Conservation (phyloP, 1,140 invertebrate species). For the Babylonia areolata region DNA sequence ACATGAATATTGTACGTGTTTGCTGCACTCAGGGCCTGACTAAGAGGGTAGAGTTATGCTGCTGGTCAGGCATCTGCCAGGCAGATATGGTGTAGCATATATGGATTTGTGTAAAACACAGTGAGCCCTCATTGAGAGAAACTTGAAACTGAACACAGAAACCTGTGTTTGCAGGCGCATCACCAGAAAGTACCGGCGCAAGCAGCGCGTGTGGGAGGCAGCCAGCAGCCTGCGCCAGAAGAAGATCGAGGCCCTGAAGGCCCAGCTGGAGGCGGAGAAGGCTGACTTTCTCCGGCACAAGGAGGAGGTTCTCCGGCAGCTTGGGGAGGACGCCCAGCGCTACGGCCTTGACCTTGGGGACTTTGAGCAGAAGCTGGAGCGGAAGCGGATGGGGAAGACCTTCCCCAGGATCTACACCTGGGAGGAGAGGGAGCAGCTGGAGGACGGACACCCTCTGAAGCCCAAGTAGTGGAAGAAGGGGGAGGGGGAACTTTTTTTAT, state of each 20-base stretch:
- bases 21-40: too few species aligned
- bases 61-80: too few species aligned
- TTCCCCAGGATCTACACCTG: conserved; percentile 19
- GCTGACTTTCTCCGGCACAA: conserved; percentile 82
- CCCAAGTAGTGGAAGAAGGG: background rate
- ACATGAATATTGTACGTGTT: too few species aligned
- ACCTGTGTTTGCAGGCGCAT: conserved; percentile 5
- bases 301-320: conserved; percentile 80
- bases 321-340: conserved; percentile 83
- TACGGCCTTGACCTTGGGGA: conserved; percentile 78
- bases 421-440: conserved; percentile 21
- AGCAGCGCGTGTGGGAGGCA: conserved; percentile 80
- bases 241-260: conserved; percentile 82
- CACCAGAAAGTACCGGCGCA: conserved; percentile 77
- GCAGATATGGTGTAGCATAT: too few species aligned
- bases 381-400: conserved; percentile 27
- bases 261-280: conserved; percentile 81
- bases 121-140: background rate
- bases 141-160: background rate
- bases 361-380: conserved; percentile 39
- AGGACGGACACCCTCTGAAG: background rate
- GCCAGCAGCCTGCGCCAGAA: conserved; percentile 82
- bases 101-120: background rate
- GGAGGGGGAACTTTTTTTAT: too few species aligned
- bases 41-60: too few species aligned